Evolutionary conservation across 1,140 invertebrate genomes (phyloP).

Genomic region (Pteromalus puparum): DNA sequence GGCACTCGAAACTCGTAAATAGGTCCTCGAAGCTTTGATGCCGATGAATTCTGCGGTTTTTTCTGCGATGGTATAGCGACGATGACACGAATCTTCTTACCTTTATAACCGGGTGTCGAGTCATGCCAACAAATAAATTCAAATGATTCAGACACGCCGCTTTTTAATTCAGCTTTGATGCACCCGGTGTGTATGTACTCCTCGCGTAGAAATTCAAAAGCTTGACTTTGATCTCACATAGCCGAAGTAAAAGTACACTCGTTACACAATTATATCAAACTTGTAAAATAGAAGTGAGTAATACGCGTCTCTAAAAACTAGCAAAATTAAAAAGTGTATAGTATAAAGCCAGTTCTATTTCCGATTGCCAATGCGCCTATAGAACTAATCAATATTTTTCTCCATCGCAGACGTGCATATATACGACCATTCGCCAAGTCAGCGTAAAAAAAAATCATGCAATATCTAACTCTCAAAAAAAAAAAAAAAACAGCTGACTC

Average conservation of each 20-base stretch:
- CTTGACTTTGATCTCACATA: background rate
- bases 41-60: background rate
- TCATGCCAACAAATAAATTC: conserved; percentile 4
- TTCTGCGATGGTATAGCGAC: background rate
- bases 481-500: no score
- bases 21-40: background rate
- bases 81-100: background rate
- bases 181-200: background rate
- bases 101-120: background rate
- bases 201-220: no score
- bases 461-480: no score
- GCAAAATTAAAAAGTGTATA: background rate
- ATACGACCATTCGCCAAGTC: no score
- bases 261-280: no score
- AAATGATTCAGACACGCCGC: background rate
- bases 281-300: no score
- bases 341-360: background rate
- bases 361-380: background rate
- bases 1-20: background rate
- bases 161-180: background rate
- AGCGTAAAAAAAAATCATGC: no score
- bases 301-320: background rate
- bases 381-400: background rate
- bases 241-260: no score
- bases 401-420: background rate